Conservation (phyloP, 2,113 vertebrate genomes). For the Cnemophilus loriae region DNA sequence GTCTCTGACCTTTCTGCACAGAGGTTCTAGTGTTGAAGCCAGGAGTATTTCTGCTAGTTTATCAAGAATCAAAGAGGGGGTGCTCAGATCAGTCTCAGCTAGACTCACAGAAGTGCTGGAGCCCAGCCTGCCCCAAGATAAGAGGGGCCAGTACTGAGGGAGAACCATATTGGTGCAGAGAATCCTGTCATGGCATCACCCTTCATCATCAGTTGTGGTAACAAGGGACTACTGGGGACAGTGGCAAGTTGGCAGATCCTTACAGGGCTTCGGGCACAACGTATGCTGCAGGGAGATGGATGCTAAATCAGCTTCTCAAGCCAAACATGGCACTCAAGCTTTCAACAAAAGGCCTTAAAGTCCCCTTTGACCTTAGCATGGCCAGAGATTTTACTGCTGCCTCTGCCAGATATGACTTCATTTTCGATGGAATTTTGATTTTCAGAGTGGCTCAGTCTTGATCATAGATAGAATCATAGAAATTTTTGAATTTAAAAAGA, state of each 20-base stretch:
- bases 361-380: neutral
- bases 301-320: neutral
- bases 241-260: neutral
- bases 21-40: neutral
- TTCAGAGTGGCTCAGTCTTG: neutral
- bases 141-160: neutral
- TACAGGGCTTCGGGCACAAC: neutral
- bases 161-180: neutral
- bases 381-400: neutral
- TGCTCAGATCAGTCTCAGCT: neutral
- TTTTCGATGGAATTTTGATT: neutral
- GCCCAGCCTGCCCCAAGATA: neutral
- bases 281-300: neutral
- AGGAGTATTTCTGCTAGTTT: neutral
- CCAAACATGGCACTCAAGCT: neutral
- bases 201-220: neutral
- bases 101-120: neutral
- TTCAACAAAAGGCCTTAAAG: neutral
- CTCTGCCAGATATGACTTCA: neutral
- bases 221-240: neutral
- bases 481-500: neutral
- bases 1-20: neutral
- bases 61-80: neutral
- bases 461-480: neutral
- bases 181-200: neutral